These are phyloP conservation scores for Callyntrura guangdongensis DNA, from an alignment of 2,888 invertebrate genomes.

Conservation along the genomic window DNA sequence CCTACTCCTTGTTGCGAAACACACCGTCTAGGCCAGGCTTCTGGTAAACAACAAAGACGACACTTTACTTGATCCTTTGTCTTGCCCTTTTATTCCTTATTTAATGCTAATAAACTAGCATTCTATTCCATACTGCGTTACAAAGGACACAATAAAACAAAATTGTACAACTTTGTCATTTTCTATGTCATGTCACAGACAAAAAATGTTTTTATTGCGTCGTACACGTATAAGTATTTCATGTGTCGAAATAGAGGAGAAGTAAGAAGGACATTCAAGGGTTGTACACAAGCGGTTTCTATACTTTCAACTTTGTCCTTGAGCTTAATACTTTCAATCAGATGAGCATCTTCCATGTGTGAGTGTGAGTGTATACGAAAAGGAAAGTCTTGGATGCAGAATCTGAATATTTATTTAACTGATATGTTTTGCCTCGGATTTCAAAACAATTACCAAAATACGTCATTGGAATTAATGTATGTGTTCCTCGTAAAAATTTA, in stretches of 20 bases:
- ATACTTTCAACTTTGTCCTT: conserved; percentile 38
- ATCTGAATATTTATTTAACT: too few relatives aligned
- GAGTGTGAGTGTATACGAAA: neutral
- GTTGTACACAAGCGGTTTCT: neutral
- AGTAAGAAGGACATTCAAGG: conserved; percentile 2
- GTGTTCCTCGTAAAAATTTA: too few relatives aligned
- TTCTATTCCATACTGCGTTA: neutral
- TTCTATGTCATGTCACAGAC: neutral
- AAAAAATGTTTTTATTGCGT: neutral
- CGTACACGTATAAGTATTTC: neutral
- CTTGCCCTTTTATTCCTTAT: too few relatives aligned
- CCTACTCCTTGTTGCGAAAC: too few relatives aligned
- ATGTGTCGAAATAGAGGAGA: conserved; percentile 2
- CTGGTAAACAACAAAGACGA: too few relatives aligned
- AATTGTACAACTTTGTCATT: neutral
- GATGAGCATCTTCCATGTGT: conserved; percentile 1
- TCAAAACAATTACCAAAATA: too few relatives aligned
- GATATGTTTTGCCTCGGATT: too few relatives aligned
- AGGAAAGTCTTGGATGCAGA: neutral
- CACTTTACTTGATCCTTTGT: too few relatives aligned
- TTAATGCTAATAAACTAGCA: too few relatives aligned
- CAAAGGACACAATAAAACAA: neutral
- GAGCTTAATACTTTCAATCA: conserved; percentile 53
- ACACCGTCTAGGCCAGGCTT: too few relatives aligned
- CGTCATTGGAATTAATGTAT: too few relatives aligned